A percentile compares a stretch with the other conserved stretches of the same genome.
These are phyloP conservation scores for Pelmatolapia mariae DNA, from an alignment of 2,113 vertebrate genomes.

Conservation along the genomic window DNA sequence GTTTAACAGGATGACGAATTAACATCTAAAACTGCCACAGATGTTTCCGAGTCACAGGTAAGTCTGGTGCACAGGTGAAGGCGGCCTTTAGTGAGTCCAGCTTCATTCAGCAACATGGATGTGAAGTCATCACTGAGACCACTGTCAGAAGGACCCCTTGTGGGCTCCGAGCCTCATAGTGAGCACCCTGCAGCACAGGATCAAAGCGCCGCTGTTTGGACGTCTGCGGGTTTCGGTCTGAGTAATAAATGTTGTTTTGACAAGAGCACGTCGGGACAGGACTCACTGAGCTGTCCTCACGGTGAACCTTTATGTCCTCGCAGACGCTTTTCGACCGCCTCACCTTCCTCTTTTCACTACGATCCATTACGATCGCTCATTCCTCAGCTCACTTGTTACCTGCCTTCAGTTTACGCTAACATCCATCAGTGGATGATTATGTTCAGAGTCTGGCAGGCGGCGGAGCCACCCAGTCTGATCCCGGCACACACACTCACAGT, in stretches of 20 bases:
- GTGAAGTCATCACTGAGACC: background rate
- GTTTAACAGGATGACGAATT: background rate
- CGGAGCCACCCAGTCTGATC: background rate
- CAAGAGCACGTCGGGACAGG: conserved; percentile 36
- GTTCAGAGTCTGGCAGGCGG: background rate
- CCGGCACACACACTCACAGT: background rate
- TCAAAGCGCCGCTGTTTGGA: conserved; percentile 34
- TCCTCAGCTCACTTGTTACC: background rate
- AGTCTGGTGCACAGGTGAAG: background rate
- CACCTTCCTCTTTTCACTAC: background rate
- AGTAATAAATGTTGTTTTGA: conserved; percentile 59
- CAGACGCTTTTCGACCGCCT: background rate
- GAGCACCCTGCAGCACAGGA: background rate
- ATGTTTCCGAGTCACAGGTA: background rate
- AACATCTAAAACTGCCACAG: background rate
- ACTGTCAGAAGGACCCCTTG: background rate
- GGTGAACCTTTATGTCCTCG: conserved; percentile 19
- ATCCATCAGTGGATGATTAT: background rate
- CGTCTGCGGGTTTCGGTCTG: background rate
- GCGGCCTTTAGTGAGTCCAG: background rate
- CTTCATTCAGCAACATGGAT: background rate
- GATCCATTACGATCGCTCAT: conserved; percentile 20
- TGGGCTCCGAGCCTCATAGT: background rate
- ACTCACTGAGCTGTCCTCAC: conserved; percentile 15
- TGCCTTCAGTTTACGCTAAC: background rate